Evolutionary conservation across 2,888 invertebrate species (phyloP), one percentile per base, ranked within the genome.

Genomic region (Epiperipatus broadwayi): DNA sequence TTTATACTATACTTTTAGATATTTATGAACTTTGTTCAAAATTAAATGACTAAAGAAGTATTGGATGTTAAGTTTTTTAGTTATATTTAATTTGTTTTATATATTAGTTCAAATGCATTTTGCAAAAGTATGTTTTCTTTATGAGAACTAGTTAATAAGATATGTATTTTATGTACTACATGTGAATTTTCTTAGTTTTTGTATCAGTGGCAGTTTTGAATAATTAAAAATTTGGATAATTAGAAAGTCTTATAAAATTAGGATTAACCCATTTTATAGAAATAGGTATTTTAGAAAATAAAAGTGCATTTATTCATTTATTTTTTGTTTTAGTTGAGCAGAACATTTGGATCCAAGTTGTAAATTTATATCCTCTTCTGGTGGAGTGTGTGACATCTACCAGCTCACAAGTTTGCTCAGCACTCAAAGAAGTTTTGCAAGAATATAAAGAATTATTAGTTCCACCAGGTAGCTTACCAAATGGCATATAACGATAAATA

Each of bases 261-360:
- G 18, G 18, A 22, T 16, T 14, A n/a, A n/a, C n/a, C n/a, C n/a
- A n/a, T n/a, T n/a, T n/a, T n/a, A n/a, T n/a, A n/a, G n/a, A n/a
- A n/a, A n/a, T n/a, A n/a, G n/a, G n/a, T n/a, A n/a, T n/a, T n/a
- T n/a, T n/a, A n/a, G n/a, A n/a, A n/a, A n/a, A n/a, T n/a, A n/a
- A n/a, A n/a, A n/a, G n/a, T n/a, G n/a, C n/a, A n/a, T n/a, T 28
- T 41, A 8, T 10, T 25, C 33, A 28, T 40, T 32, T 37, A 25
- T 38, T 41, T 39, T 34, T 43, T 42, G 45, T 63, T 65, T 35
- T 55, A 78, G 87, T 87, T 42, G 87, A 85, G 59, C 70, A 72
- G 47, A 72, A 73, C 15, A 85, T 89, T 1, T 93, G 91, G 91
- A 76, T 81, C 55, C 85, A 89, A 55, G 63, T 91, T 40, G 89